These are phyloP conservation scores for Sericinus montela DNA, from an alignment of 2,888 invertebrate genomes.

Conservation along the genomic window DNA sequence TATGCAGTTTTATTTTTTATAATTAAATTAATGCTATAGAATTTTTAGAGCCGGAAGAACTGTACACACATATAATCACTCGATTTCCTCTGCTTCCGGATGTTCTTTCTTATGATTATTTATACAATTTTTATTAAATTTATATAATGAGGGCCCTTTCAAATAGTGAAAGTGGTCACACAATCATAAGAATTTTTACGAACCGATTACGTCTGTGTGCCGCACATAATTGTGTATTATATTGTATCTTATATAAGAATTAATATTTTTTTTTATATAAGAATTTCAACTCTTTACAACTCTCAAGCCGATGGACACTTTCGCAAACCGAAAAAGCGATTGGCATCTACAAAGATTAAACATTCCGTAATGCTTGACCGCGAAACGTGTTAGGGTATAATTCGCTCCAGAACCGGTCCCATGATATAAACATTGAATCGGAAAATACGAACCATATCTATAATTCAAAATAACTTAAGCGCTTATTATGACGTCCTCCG, in stretches of 20 bases:
- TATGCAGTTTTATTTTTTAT: too few species aligned
- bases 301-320: neutral
- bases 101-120: too few species aligned
- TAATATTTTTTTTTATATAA: conserved; percentile 6
- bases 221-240: neutral
- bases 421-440: conserved; percentile 4
- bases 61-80: too few species aligned
- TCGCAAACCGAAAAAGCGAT: neutral
- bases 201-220: neutral
- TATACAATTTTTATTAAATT: too few species aligned
- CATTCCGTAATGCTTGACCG: conserved; percentile 6
- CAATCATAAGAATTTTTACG: conserved; percentile 5
- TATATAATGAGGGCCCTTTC: conserved; percentile 1
- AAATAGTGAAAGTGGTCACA: conserved; percentile 9
- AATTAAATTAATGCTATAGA: too few species aligned
- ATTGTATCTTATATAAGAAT: conserved; percentile 4
- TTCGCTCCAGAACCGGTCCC: conserved; percentile 5
- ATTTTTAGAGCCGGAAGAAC: too few species aligned
- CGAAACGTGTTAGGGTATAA: neutral
- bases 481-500: too few species aligned
- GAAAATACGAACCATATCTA: neutral
- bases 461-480: neutral
- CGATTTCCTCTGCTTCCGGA: too few species aligned
- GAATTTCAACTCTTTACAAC: neutral
- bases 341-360: conserved; percentile 2